These are phyloP conservation scores for Deroplatys truncata DNA, from an alignment of 2,888 invertebrate species.

Conservation along the genomic window DNA sequence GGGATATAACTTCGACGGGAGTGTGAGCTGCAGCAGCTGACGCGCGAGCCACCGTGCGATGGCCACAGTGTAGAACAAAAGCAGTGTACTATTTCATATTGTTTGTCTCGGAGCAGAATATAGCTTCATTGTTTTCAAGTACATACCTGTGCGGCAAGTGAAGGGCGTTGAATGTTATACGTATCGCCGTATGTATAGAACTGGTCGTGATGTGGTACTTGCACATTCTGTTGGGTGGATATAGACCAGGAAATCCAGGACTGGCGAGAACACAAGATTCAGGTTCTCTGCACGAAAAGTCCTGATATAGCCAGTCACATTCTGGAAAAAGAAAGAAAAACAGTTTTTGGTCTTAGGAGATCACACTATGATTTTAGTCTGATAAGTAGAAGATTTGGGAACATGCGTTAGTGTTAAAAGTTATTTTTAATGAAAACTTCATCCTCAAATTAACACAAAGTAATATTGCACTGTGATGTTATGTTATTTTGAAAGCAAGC, in stretches of 20 bases:
- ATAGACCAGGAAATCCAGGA: conserved; percentile 70
- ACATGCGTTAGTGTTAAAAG: neutral
- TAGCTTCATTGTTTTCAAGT: no score
- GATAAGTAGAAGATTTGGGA: neutral
- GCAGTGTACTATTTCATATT: no score
- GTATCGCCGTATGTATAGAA: conserved; percentile 59
- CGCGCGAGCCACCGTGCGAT: no score
- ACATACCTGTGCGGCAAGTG: conserved; percentile 66
- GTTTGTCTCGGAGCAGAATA: no score
- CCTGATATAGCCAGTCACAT: conserved; percentile 74
- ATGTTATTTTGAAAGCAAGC: no score
- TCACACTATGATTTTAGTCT: neutral
- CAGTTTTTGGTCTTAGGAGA: neutral
- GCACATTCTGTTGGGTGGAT: conserved; percentile 58
- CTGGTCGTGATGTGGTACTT: conserved; percentile 68
- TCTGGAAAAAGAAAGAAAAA: conserved; percentile 46
- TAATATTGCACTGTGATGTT: no score
- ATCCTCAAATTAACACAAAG: no score
- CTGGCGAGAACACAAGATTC: conserved; percentile 65
- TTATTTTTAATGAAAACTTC: no score
- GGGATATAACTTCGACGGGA: no score
- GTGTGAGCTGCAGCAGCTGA: no score
- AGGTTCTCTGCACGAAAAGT: conserved; percentile 57
- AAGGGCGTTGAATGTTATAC: conserved; percentile 62
- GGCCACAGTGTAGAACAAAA: no score